Evolutionary conservation across 2,797 vertebrate genomes (phyloP).

Genomic region (Podargus strigoides): DNA sequence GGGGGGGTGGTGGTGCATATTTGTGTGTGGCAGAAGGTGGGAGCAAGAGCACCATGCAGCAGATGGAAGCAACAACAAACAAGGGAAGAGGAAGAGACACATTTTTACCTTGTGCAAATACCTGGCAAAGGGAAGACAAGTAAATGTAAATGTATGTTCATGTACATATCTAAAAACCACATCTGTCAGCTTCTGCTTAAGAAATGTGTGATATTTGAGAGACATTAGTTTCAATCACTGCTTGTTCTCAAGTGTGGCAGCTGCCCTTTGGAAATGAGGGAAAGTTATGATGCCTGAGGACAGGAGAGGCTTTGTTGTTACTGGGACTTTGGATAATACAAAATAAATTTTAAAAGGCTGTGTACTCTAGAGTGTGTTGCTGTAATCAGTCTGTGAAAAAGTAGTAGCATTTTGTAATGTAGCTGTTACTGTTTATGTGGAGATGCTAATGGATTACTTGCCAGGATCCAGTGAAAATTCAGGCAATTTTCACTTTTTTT

Average conservation of each 20-base stretch:
- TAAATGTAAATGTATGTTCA: neutral
- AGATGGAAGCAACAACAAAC: neutral
- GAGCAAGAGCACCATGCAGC: neutral
- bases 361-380: neutral
- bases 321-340: neutral
- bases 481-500: neutral
- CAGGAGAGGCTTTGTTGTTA: neutral
- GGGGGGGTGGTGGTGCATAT: rapidly evolving
- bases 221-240: neutral
- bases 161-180: neutral
- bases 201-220: neutral
- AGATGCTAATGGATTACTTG: neutral
- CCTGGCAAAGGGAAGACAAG: neutral
- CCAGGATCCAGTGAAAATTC: neutral
- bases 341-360: neutral
- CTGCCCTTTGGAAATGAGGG: neutral
- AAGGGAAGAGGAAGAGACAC: neutral
- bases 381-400: neutral
- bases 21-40: neutral
- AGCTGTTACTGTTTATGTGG: neutral
- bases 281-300: too few relatives aligned
- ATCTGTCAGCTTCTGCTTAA: neutral
- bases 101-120: neutral
- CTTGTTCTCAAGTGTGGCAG: neutral
- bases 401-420: neutral